Evolutionary conservation across 2,113 vertebrate genomes (phyloP), one percentile per base, ranked within the genome.

Genomic region (Silurus glanis): DNA sequence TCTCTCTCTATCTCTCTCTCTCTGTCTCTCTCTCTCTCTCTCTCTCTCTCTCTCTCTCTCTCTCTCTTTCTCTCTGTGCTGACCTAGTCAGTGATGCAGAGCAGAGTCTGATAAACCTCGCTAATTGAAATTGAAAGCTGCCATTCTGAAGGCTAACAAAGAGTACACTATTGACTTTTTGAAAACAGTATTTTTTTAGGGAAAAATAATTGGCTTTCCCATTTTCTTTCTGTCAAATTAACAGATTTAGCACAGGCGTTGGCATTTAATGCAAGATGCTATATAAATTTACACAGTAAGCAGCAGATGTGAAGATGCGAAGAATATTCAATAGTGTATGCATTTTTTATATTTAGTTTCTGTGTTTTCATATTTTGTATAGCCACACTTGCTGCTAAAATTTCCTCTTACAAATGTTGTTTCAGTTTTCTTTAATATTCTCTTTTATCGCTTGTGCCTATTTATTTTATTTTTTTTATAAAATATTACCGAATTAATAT

Each of bases 81-180:
- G 51, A 78, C 75, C 75, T 55, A 17, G 23, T 55, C 51, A 1
- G 0, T 75, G 72, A 51, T 75, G 47, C 72, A 75, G 72, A 75
- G 10, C 21, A 51, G 51, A 55, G 25, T 25, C 74, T n/a, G 9
- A n/a, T 53, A 76, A 53, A 55, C 12, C 49, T 55, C 3, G 7
- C 51, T 78, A 78, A 78, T 56, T 79, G 76, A 58, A 79, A 58
- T 58, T 58, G 17, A 79, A 58, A 79, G 6, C 25, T 79, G 25
- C 55, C 76, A 79, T 37, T 37, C 55, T 56, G n/a, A 7, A 78
- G 53, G n/a, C 14, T 37, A 58, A 47, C 25, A 58, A 56, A 37
- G 14, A 16, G 17, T 72, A 19, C 64, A 25, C 0, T 28, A 25
- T 25, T 66, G n/a, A 13, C 64, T 66, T n/a, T 25, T 25, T 47